Percentiles rank a stretch among this genome's conserved stretches.
Evolutionary conservation across 2,113 vertebrate genomes (phyloP).

Genomic region (Gambusia affinis): DNA sequence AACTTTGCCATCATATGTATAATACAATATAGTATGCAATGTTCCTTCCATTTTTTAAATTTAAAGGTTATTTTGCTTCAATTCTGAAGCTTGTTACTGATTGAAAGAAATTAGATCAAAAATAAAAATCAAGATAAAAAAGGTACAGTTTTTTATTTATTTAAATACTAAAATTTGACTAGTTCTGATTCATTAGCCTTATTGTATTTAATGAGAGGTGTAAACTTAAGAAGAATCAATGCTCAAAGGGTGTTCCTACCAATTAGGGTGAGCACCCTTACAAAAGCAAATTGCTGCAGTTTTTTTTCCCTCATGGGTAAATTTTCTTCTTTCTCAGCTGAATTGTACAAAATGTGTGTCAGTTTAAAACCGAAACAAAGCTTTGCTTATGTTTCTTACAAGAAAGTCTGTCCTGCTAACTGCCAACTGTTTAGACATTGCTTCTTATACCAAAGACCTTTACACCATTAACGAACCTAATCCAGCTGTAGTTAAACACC

Average conservation of each 20-base stretch:
- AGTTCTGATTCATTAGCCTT: not conserved
- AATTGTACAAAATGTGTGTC: not conserved
- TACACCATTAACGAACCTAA: constrained; percentile 67
- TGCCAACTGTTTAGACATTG: constrained; percentile 11
- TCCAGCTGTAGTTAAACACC: constrained; percentile 65
- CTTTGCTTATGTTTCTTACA: not conserved
- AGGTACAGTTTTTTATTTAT: not conserved
- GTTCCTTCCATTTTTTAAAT: not conserved
- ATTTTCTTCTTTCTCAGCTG: not conserved
- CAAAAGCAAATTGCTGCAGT: not conserved
- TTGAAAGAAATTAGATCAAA: not conserved
- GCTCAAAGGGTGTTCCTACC: not conserved
- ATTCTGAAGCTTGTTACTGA: not conserved
- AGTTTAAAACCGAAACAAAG: not conserved
- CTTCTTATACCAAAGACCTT: constrained; percentile 46
- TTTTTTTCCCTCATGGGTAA: not conserved
- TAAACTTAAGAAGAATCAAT: not conserved
- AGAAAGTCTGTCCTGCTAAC: constrained; percentile 10
- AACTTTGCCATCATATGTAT: not conserved
- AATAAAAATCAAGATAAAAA: not conserved
- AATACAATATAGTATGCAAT: not conserved
- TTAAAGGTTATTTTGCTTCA: not conserved
- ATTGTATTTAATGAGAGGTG: not conserved
- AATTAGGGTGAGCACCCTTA: not conserved
- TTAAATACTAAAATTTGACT: not conserved